phyloP scores from a whole-genome alignment of 2,113 vertebrate genomes.

The Garra rufa region DNA sequence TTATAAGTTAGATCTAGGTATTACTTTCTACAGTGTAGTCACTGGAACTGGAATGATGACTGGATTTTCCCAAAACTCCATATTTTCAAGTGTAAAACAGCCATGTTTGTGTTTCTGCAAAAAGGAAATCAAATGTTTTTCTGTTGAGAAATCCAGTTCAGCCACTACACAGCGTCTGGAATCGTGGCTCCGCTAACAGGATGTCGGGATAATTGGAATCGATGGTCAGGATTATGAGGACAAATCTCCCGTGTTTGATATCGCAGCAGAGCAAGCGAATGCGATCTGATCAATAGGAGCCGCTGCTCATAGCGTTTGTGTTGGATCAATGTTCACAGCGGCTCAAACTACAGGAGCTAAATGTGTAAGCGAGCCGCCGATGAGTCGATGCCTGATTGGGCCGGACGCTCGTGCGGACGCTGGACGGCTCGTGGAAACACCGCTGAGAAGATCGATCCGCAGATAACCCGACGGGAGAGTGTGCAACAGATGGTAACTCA shows the following conservation, averaged over 20 bases:
- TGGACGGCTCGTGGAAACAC: too few species aligned
- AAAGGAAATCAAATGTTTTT: background rate
- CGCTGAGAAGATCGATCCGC: background rate
- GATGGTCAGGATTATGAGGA: background rate
- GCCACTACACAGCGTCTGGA: background rate
- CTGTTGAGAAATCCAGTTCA: background rate
- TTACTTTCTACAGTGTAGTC: too few species aligned
- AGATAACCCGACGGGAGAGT: background rate
- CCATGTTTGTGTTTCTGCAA: background rate
- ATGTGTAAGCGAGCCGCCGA: conserved; percentile 40
- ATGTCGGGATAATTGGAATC: background rate
- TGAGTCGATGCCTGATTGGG: conserved; percentile 45
- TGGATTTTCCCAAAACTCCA: too few species aligned
- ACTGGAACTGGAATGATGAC: too few species aligned
- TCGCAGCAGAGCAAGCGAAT: background rate
- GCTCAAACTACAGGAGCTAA: conserved; percentile 39
- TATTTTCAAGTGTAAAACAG: too few species aligned
- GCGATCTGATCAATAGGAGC: background rate
- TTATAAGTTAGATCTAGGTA: too few species aligned
- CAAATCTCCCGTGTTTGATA: conserved; percentile 4
- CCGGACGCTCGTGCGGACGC: background rate
- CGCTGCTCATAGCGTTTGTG: background rate
- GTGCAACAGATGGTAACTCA: background rate
- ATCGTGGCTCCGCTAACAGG: background rate
- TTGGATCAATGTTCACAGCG: conserved; percentile 10